These are phyloP conservation scores for Allophyes oxyacanthae DNA, from an alignment of 2,888 invertebrate species.

Conservation along the genomic window DNA sequence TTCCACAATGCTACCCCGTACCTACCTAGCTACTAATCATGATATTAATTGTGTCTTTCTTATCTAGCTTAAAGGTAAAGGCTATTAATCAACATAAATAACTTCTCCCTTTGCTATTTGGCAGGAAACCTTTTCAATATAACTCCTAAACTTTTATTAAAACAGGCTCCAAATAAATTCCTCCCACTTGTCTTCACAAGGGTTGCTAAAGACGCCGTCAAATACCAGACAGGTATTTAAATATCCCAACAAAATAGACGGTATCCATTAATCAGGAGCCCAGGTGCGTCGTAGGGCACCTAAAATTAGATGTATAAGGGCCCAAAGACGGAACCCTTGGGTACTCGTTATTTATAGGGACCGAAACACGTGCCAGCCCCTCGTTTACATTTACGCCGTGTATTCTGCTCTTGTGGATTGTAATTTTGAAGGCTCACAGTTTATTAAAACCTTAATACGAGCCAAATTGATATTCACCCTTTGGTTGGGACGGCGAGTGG, in stretches of 20 bases:
- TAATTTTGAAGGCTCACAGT: constrained; percentile 62
- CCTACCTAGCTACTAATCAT: neutral
- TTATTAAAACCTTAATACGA: constrained; percentile 66
- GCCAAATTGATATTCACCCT: constrained; percentile 60
- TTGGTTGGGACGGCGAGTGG: constrained; percentile 32
- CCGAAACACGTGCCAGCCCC: constrained; percentile 43
- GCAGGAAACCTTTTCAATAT: constrained; percentile 1
- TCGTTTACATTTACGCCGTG: constrained; percentile 56
- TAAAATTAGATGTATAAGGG: constrained; percentile 65
- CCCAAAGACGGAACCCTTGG: constrained; percentile 58
- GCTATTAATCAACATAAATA: constrained; percentile 18
- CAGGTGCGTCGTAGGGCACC: constrained; percentile 67
- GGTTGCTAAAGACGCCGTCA: constrained; percentile 50
- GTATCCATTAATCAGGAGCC: constrained; percentile 63
- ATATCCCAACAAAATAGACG: constrained; percentile 59
- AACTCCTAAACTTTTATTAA: constrained; percentile 38
- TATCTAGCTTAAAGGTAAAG: neutral
- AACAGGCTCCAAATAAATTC: constrained; percentile 40
- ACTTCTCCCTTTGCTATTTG: constrained; percentile 8
- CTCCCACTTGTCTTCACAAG: constrained; percentile 38
- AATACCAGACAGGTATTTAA: constrained; percentile 54
- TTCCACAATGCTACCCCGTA: too few relatives aligned
- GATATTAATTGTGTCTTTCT: neutral
- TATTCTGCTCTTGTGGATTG: constrained; percentile 52
- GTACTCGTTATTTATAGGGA: constrained; percentile 51